Evolutionary conservation across 2,113 vertebrate species (phyloP), one percentile per base, ranked within the genome.

Genomic region (Panthera tigris): DNA sequence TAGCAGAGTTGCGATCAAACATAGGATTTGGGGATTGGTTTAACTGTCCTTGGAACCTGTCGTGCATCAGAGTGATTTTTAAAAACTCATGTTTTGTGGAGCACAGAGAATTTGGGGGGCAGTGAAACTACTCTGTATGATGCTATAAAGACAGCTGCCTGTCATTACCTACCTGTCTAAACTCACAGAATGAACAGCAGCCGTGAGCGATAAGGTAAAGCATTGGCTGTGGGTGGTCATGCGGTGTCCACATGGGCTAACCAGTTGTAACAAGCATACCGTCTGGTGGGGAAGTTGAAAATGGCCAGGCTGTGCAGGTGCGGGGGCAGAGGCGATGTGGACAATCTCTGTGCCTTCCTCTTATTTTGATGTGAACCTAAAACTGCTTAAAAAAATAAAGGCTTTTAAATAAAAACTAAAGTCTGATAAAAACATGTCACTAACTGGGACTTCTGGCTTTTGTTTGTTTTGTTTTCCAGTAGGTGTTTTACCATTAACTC

Each of bases 91-190:
- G 18, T 39, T 41, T 25, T 41, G 19, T 57, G 21, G 50, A 55
- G 33, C 33, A 25, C 79, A 36, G 33, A 81, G 50, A 55, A 36
- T 25, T 15, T 7, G 15, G 33, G 79, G 50, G 25, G 3, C 79
- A 25, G 50, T 7, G 78, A 81, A 55, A 19, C 33, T 19, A 19
- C 68, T 9, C 33, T 36, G 68, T n/a, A 36, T 19, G 16, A 55
- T 4, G 3, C 10, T 2, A 1, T n/a, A 10, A 33, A 33, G 31
- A 33, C 5, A 6, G 65, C 14, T 33, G 15, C 5, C 31, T 21
- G 48, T 25, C 19, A 21, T 33, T 18, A 13, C 4, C 33, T 23
- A 1, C n/a, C 12, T 57, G 50, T 36, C 33, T 25, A 15, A 57
- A 57, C 4, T 29, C 76, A 11, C 45, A 52, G 76, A 27, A 45